Percentiles rank a stretch among this genome's conserved stretches.
phyloP scores from a whole-genome alignment of 2,113 vertebrate genomes.

The Sinocyclocheilus maitianheensis region DNA sequence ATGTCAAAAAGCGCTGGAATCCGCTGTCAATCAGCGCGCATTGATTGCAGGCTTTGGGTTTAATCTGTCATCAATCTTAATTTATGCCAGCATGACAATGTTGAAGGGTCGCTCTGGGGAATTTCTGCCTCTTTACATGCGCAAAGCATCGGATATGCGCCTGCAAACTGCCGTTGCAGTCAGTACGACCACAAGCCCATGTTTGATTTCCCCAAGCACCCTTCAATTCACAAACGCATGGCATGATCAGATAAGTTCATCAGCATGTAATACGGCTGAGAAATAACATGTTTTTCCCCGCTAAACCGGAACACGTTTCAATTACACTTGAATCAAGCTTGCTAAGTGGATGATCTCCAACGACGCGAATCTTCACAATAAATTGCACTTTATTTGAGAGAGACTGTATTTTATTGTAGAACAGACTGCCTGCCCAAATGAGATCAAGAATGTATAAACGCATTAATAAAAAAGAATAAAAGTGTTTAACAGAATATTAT shows the following conservation, averaged over 20 bases:
- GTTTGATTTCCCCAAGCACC: slow-evolving; percentile 92
- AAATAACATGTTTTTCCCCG: slow-evolving; percentile 87
- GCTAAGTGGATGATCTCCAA: slow-evolving; percentile 73
- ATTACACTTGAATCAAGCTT: slow-evolving; percentile 88
- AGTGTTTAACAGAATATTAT: not conserved
- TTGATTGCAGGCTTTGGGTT: slow-evolving; percentile 84
- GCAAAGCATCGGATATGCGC: slow-evolving; percentile 90
- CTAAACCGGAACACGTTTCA: slow-evolving; percentile 82
- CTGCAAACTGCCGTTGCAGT: slow-evolving; percentile 79
- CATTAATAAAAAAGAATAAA: not conserved
- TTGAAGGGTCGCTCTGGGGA: slow-evolving; percentile 81
- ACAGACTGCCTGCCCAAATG: slow-evolving; percentile 73
- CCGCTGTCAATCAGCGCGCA: slow-evolving; percentile 83
- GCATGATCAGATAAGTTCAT: slow-evolving; percentile 88
- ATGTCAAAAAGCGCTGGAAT: slow-evolving; percentile 83
- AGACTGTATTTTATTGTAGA: slow-evolving; percentile 79
- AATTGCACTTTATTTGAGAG: slow-evolving; percentile 83
- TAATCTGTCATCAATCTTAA: slow-evolving; percentile 99
- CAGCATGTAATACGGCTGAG: slow-evolving; percentile 89
- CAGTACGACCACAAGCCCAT: slow-evolving; percentile 75
- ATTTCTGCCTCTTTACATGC: slow-evolving; percentile 80
- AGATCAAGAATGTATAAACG: slow-evolving; percentile 27
- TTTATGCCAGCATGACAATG: slow-evolving; percentile 96
- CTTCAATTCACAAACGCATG: slow-evolving; percentile 80
- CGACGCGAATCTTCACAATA: slow-evolving; percentile 72